Evolutionary conservation across 2,797 vertebrate genomes (phyloP).

Genomic region (Poliocrania exsul): DNA sequence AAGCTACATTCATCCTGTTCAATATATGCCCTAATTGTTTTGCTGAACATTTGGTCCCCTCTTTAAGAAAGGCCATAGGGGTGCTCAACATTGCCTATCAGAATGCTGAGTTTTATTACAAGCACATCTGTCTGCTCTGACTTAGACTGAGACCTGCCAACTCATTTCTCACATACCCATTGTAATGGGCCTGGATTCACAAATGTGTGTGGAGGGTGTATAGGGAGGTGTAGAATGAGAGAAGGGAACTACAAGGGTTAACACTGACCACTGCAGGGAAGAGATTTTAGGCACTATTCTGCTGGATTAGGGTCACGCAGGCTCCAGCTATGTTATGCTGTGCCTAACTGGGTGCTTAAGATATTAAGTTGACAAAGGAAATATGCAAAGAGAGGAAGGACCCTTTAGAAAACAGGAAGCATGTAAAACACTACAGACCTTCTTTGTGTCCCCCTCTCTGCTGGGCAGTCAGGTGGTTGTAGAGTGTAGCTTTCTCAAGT

Average conservation of each 20-base stretch:
- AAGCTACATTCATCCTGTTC: neutral
- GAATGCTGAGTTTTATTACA: neutral
- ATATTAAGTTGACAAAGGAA: neutral
- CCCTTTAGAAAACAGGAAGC: neutral
- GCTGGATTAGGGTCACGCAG: neutral
- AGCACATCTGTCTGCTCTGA: neutral
- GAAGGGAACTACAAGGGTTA: neutral
- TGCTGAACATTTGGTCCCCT: neutral
- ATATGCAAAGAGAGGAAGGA: neutral
- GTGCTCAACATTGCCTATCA: neutral
- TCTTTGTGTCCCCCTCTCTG: neutral
- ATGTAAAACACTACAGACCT: neutral
- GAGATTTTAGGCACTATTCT: neutral
- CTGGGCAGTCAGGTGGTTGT: neutral
- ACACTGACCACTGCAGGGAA: neutral
- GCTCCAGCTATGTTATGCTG: neutral
- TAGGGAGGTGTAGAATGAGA: rapidly evolving
- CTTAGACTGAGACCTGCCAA: neutral
- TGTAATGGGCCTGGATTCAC: neutral
- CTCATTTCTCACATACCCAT: neutral
- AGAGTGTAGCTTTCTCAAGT: neutral
- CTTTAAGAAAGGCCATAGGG: neutral
- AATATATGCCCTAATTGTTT: neutral
- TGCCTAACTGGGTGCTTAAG: neutral
- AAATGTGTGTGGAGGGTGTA: rapidly evolving